These are phyloP conservation scores for Erebia aethiops DNA, from an alignment of 2,888 invertebrate species.

Conservation along the genomic window DNA sequence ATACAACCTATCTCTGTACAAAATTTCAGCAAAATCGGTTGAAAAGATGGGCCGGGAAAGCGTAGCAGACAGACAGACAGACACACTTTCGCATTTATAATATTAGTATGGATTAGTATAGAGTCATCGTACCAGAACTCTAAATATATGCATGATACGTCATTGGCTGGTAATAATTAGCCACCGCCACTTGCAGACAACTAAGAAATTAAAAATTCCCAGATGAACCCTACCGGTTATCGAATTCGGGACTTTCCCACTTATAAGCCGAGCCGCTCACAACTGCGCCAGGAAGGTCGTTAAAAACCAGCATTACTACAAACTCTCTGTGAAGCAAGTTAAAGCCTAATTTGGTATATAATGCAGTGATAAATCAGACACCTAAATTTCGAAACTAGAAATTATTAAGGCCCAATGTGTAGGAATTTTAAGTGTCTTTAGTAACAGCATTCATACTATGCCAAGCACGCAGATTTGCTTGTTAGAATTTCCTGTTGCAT, in stretches of 20 bases:
- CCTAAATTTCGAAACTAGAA: constrained; percentile 14
- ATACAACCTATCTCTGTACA: too few relatives aligned
- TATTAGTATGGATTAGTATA: too few relatives aligned
- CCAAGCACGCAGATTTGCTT: constrained; percentile 16
- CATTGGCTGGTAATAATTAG: too few relatives aligned
- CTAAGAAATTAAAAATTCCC: background rate
- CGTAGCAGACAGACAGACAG: too few relatives aligned
- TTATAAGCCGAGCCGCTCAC: background rate
- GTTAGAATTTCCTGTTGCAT: constrained; percentile 21
- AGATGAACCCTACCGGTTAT: background rate
- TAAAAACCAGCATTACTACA: background rate
- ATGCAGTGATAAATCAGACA: constrained; percentile 1
- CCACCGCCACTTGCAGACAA: too few relatives aligned
- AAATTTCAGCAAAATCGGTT: too few relatives aligned
- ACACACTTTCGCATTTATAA: too few relatives aligned
- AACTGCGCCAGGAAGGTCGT: background rate
- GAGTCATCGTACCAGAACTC: too few relatives aligned
- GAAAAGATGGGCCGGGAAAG: too few relatives aligned
- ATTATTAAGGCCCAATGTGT: constrained; percentile 9
- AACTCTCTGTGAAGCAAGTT: constrained; percentile 3
- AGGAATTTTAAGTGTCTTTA: constrained; percentile 13
- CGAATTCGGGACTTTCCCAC: background rate
- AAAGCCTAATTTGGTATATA: background rate
- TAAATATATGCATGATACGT: too few relatives aligned
- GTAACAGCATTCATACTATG: constrained; percentile 13